Evolutionary conservation across 2,113 vertebrate genomes (phyloP).

Genomic region (Paramisgurnus dabryanus): DNA sequence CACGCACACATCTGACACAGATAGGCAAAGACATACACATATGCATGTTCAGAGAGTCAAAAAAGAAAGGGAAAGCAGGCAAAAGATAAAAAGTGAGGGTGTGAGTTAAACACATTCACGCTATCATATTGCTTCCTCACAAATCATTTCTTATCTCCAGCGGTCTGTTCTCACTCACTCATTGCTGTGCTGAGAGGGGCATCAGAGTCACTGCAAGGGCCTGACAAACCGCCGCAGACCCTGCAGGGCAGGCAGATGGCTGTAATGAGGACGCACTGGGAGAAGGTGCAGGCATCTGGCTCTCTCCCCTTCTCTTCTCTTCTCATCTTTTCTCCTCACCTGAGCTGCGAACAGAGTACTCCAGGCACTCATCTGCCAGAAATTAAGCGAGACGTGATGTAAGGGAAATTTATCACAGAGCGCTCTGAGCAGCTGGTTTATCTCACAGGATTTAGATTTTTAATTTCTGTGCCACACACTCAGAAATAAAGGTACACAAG

Average conservation of each 20-base stretch:
- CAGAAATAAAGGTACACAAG: too few relatives aligned
- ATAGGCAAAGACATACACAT: constrained; percentile 13
- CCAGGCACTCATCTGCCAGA: constrained; percentile 39
- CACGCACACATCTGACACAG: constrained; percentile 16
- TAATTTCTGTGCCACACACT: not conserved
- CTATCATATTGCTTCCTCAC: constrained; percentile 60
- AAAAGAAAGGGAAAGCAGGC: constrained; percentile 7
- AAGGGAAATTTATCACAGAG: constrained; percentile 26
- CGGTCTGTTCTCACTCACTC: constrained; percentile 72
- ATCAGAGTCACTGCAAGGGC: constrained; percentile 55
- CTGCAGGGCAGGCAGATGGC: constrained; percentile 66
- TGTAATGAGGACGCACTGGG: constrained; percentile 56
- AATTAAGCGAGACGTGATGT: constrained; percentile 27
- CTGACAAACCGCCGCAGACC: constrained; percentile 47
- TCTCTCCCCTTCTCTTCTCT: constrained; percentile 36
- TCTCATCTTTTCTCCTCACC: constrained; percentile 34
- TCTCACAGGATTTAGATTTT: not conserved
- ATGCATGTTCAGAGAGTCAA: constrained; percentile 35
- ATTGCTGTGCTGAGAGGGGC: constrained; percentile 67
- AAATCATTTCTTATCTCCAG: constrained; percentile 64
- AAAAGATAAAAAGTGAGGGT: constrained; percentile 14
- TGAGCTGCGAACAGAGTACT: constrained; percentile 46
- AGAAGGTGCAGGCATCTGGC: constrained; percentile 48
- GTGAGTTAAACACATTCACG: constrained; percentile 5
- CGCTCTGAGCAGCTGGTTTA: constrained; percentile 4